Base-by-base conservation (phyloP, 2,797 vertebrate species). In the Channa striata region DNA sequence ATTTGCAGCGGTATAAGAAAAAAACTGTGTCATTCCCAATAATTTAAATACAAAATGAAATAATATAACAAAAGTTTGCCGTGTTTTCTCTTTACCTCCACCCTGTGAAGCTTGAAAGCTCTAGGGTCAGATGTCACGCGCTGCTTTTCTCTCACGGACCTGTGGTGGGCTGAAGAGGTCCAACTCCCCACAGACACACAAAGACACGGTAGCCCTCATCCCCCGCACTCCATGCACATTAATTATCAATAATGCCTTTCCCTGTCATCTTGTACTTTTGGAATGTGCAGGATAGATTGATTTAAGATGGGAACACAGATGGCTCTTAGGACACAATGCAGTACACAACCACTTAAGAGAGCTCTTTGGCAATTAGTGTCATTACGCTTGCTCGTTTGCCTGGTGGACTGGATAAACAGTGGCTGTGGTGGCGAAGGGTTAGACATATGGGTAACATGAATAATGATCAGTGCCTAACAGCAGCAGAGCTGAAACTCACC, bases 321-420 rank as follows among this genome's bases (percentile, higher is more conserved):
- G 81, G 80, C 77, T 88, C 63, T 87, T 64, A 78, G 82, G 77
- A 59, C 83, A 80, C 73, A 81, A 73, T 64, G 67, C 78, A 72
- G 71, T 43, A 78, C 78, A 59, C 50, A 80, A 77, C 78, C 83
- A 82, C 74, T 86, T 78, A 77, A 89, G 74, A 72, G 82, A 87
- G 76, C 84, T 84, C 80, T 81, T 58, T 61, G 63, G 82, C 84
- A 89, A 87, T 91, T 87, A 91, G 82, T 85, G 86, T 84, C 77
- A 87, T 89, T 78, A 88, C 83, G 68, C 77, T 65, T 76, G 81
- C 82, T 89, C 79, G 65, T 84, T 82, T 87, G 89, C 82, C 88
- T 80, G 76, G 77, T 69, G 74, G 82, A 58, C 72, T 90, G 82
- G 73, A 85, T 78, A 83, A 90, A 88, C 79, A 82, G 68, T 83